Conservation (phyloP, 2,113 vertebrate genomes). For the Rissa tridactyla region DNA sequence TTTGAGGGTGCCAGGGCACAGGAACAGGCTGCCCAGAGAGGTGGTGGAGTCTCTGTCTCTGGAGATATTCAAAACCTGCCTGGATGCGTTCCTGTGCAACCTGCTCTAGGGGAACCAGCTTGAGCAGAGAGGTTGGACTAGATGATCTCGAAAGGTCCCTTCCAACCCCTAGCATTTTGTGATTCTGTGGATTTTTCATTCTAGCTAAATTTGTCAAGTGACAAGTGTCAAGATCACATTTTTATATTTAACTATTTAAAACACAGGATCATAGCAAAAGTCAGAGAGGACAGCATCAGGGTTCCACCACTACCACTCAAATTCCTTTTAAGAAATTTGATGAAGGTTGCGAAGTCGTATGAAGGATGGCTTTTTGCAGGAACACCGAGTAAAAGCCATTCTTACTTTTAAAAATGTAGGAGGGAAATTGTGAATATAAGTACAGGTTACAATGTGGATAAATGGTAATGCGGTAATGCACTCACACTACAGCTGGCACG, state of each 20-base stretch:
- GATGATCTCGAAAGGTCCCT: too few relatives aligned
- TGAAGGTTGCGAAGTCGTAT: background rate
- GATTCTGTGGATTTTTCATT: background rate
- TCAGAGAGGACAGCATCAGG: background rate
- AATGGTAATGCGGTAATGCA: background rate
- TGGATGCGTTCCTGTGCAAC: background rate
- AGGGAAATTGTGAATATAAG: background rate
- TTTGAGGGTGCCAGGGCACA: background rate
- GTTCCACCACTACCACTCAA: background rate
- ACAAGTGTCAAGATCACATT: background rate
- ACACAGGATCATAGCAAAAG: background rate
- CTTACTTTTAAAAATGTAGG: background rate
- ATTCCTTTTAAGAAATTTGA: background rate
- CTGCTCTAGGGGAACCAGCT: background rate
- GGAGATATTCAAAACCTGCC: background rate
- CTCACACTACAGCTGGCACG: accelerated
- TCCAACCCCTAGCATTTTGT: background rate
- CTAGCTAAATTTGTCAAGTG: background rate
- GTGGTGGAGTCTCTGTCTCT: background rate
- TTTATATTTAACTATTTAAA: background rate
- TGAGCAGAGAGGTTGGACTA: background rate
- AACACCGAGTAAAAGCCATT: background rate
- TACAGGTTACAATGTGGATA: background rate
- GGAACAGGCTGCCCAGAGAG: background rate
- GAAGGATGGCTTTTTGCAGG: background rate